Evolutionary conservation across 2,888 invertebrate species (phyloP).

Genomic region (Tholera decimalis): DNA sequence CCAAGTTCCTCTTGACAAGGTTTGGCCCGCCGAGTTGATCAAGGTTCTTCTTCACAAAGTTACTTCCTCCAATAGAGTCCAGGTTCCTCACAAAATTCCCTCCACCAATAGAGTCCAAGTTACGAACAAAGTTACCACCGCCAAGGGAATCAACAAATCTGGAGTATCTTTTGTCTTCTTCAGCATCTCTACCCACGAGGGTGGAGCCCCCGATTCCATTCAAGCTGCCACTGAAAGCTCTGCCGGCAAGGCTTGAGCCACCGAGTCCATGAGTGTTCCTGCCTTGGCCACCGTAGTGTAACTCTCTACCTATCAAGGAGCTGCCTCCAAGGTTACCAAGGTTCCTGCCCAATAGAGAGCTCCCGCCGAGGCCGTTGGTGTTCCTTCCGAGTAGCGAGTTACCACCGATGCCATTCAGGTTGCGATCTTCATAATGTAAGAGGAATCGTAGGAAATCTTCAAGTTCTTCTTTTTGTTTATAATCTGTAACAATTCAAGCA

Average conservation of each 20-base stretch:
- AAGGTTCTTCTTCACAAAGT: conserved; percentile 85
- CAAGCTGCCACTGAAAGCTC: conserved; percentile 64
- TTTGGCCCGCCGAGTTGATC: conserved; percentile 86
- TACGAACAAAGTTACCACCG: conserved; percentile 83
- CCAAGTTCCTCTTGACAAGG: conserved; percentile 83
- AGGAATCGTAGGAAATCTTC: conserved; percentile 82
- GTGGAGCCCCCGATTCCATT: conserved; percentile 72
- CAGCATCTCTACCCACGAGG: conserved; percentile 71
- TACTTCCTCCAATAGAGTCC: conserved; percentile 84
- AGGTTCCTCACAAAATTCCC: conserved; percentile 85
- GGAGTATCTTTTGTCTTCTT: conserved; percentile 72
- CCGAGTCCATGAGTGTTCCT: conserved; percentile 68
- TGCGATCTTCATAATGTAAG: conserved; percentile 73
- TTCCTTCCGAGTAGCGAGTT: conserved; percentile 55
- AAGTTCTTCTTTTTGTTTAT: conserved; percentile 78
- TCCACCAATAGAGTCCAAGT: conserved; percentile 84
- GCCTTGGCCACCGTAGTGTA: conserved; percentile 72
- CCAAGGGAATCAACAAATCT: conserved; percentile 78
- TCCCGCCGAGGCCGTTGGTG: conserved; percentile 63
- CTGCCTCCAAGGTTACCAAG: conserved; percentile 66
- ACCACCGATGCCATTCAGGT: conserved; percentile 66
- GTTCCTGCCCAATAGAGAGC: conserved; percentile 70
- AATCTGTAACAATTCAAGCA: conserved; percentile 80
- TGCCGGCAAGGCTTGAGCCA: conserved; percentile 65
- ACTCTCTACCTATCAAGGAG: conserved; percentile 68